Evolutionary conservation across 2,888 invertebrate species (phyloP), one percentile per base, ranked within the genome.

Genomic region (Dryadula phaetusa): DNA sequence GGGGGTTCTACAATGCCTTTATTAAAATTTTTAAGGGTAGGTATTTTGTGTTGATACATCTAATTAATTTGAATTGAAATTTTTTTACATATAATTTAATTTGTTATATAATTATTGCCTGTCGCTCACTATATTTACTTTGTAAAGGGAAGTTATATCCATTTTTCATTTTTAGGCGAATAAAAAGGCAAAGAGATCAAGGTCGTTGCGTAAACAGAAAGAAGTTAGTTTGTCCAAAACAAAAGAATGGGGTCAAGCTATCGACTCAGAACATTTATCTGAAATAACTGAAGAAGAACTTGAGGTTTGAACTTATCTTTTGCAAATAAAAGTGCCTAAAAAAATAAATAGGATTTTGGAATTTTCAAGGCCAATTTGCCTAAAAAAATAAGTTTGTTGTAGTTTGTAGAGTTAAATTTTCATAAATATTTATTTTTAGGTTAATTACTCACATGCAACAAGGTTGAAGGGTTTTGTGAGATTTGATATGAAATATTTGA

Each of bases 1-100:
- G 99, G 99, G 40, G 99, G 99, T 2, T 97, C 98, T 8, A 99
- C 99, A 0, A 98, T 99, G 98, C 99, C 99, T 0, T 89, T 99
- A 71, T 93, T 99, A 77, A 99, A 99, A 93, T 97, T 97, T 81
- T 93, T 98, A 75, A 95, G 98, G 87, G 96, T 97, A 75, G 89
- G 76, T 79, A 49, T 12, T 62, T 46, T 25, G n/a, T n/a, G n/a
- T n/a, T n/a, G n/a, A n/a, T n/a, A n/a, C n/a, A n/a, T n/a, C n/a
- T n/a, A n/a, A n/a, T n/a, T n/a, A n/a, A n/a, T n/a, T n/a, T n/a
- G n/a, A n/a, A n/a, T n/a, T n/a, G n/a, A n/a, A n/a, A n/a, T n/a
- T n/a, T n/a, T n/a, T n/a, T n/a, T n/a, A n/a, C n/a, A n/a, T n/a
- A n/a, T n/a, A n/a, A n/a, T n/a, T n/a, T n/a, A n/a, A n/a, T 52